Conservation (phyloP, 2,888 invertebrate genomes). For the Ennomos erosarius region DNA sequence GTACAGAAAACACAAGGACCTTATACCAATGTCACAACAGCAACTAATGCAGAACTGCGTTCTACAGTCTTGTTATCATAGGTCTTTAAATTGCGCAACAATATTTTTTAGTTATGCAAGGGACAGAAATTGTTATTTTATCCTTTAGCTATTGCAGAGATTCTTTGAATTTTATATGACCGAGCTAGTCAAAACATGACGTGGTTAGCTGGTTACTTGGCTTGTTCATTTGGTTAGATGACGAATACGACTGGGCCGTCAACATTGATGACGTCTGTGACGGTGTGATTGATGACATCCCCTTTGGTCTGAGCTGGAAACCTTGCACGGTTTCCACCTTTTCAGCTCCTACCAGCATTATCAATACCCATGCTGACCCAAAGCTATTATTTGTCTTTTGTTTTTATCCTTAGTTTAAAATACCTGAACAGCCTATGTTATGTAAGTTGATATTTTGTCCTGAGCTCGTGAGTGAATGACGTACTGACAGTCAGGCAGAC, state of each 20-base stretch:
- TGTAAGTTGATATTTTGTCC: no score
- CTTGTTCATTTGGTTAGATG: conserved; percentile 1
- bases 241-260: background rate
- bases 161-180: conserved; percentile 32
- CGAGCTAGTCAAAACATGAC: conserved; percentile 6
- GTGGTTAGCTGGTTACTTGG: background rate
- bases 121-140: conserved; percentile 6
- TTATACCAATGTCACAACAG: conserved; percentile 11
- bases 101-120: conserved; percentile 41
- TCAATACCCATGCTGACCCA: no score
- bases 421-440: no score
- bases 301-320: no score
- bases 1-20: conserved; percentile 14
- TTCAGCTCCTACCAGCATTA: no score
- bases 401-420: no score
- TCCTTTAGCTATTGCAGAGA: background rate
- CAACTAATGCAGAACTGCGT: conserved; percentile 9
- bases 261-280: conserved; percentile 14
- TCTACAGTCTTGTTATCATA: background rate
- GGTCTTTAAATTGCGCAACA: conserved; percentile 39
- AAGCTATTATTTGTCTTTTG: no score
- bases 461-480: no score
- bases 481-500: no score
- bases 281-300: no score
- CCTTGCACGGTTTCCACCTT: no score